These are phyloP conservation scores for Cetonia aurata DNA, from an alignment of 2,888 invertebrate genomes.

Conservation along the genomic window DNA sequence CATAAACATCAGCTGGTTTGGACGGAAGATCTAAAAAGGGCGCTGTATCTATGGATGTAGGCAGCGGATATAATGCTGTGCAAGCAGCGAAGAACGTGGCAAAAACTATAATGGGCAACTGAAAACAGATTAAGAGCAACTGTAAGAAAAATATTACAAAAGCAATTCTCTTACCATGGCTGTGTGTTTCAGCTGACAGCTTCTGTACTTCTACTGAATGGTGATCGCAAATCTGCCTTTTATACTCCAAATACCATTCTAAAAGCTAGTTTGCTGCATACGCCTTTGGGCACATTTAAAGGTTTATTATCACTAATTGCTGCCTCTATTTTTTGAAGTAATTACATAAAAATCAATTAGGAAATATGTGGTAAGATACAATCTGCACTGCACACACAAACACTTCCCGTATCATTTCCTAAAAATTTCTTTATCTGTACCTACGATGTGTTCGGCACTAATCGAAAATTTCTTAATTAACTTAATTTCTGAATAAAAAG, in stretches of 20 bases:
- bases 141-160: background rate
- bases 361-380: background rate
- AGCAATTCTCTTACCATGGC: constrained; percentile 21
- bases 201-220: constrained; percentile 21
- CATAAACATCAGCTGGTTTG: constrained; percentile 23
- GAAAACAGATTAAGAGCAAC: constrained; percentile 14
- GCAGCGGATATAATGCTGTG: constrained; percentile 18
- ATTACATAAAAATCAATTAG: constrained; percentile 31
- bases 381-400: too few relatives aligned
- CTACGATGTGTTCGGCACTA: too few relatives aligned
- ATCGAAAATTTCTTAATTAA: too few relatives aligned
- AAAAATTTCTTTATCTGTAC: background rate
- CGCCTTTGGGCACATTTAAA: constrained; percentile 25
- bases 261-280: constrained; percentile 16
- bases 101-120: constrained; percentile 20
- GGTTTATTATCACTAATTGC: constrained; percentile 2
- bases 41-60: constrained; percentile 13
- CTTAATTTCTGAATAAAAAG: too few relatives aligned
- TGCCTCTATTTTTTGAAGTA: constrained; percentile 8
- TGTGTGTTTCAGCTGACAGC: constrained; percentile 14
- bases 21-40: constrained; percentile 25
- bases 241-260: constrained; percentile 8
- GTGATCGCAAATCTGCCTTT: constrained; percentile 22
- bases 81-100: constrained; percentile 18
- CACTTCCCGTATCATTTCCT: constrained; percentile 1